Conservation (phyloP, 2,113 vertebrate species). For the Pomatorhinus ruficollis region DNA sequence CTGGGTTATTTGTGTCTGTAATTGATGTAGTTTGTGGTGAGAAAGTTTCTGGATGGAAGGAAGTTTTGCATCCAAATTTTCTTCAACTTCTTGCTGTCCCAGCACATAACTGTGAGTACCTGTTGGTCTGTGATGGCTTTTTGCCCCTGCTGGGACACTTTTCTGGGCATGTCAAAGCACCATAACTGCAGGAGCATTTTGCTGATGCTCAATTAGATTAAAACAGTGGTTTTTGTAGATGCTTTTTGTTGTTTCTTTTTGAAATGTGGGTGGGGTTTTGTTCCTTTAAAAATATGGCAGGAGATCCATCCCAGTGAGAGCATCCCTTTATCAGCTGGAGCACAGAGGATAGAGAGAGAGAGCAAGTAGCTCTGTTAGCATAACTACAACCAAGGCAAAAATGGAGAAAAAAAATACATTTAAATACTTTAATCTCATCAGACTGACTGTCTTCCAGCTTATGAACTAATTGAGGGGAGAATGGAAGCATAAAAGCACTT, state of each 20-base stretch:
- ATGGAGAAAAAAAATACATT: neutral
- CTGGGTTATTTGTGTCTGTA: neutral
- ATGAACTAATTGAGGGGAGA: neutral
- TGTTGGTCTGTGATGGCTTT: neutral
- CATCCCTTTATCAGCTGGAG: neutral
- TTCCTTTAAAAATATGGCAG: neutral
- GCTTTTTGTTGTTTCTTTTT: conserved; percentile 4
- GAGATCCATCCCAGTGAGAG: neutral
- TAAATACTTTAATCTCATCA: neutral
- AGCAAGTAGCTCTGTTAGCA: neutral
- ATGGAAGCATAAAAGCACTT: neutral
- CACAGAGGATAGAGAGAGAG: neutral
- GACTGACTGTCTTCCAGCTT: neutral
- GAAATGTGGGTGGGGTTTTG: neutral
- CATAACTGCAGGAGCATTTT: neutral
- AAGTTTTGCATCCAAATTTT: neutral
- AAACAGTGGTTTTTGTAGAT: neutral
- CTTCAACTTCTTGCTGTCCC: neutral
- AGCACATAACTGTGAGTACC: neutral
- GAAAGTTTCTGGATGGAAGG: neutral
- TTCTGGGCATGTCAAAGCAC: neutral
- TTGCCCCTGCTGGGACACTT: neutral
- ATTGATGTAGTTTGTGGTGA: neutral
- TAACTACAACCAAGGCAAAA: neutral
- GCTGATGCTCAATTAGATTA: conserved; percentile 6